These are phyloP conservation scores for Paguma larvata DNA, from an alignment of 2,797 vertebrate genomes.

Conservation along the genomic window DNA sequence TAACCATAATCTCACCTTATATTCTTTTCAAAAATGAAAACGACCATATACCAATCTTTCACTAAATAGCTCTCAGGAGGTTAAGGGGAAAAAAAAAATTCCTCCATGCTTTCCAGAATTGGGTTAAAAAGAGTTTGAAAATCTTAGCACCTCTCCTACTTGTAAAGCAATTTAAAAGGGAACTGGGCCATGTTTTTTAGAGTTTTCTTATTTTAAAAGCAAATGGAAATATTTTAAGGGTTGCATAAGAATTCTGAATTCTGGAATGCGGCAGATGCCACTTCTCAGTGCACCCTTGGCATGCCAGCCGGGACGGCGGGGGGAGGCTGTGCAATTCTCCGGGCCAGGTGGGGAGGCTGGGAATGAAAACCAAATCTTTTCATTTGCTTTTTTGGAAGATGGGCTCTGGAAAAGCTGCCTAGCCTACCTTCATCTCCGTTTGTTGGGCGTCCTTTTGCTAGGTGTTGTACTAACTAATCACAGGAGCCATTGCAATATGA, in stretches of 20 bases:
- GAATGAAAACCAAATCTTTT: background rate
- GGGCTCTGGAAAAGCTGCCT: background rate
- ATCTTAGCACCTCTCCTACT: conserved; percentile 68
- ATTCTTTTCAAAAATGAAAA: background rate
- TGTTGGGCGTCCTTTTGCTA: background rate
- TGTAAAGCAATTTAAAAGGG: conserved; percentile 67
- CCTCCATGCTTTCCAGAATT: conserved; percentile 46
- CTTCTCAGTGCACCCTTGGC: background rate
- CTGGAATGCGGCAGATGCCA: background rate
- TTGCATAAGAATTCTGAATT: background rate
- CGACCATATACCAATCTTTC: background rate
- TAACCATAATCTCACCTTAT: background rate
- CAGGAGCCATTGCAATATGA: too few species aligned
- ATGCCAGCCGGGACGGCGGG: background rate
- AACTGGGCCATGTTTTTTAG: conserved; percentile 56
- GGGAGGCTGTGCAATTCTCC: background rate
- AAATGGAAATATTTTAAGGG: conserved; percentile 46
- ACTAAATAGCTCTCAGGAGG: background rate
- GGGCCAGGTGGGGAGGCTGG: background rate
- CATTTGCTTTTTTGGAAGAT: background rate
- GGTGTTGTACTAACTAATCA: background rate
- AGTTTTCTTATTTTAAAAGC: conserved; percentile 75
- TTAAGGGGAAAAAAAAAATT: background rate
- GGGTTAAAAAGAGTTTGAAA: conserved; percentile 66
- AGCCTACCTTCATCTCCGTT: background rate